These are phyloP conservation scores for Cremastinae sp. DNA, from an alignment of 2,888 invertebrate genomes.

Conservation along the genomic window DNA sequence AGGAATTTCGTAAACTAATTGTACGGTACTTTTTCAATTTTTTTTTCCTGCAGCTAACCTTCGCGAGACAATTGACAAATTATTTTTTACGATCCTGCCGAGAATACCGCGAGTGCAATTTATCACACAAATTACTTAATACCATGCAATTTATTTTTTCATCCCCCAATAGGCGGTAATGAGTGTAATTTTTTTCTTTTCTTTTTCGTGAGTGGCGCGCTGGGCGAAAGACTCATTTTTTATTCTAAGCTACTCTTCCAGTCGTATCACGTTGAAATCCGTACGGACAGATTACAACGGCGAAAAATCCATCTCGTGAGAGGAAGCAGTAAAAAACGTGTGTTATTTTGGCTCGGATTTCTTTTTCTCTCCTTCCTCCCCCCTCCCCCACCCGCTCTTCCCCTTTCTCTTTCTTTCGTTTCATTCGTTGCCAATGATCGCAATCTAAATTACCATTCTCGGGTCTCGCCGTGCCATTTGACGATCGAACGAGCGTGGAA, in stretches of 20 bases:
- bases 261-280: constrained; percentile 1
- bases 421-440: constrained; percentile 45
- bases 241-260: not conserved
- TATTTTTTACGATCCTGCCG: no score
- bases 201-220: not conserved
- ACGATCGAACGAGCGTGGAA: constrained; percentile 73
- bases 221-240: constrained; percentile 8
- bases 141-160: not conserved
- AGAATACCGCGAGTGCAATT: no score
- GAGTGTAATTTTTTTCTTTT: constrained; percentile 3
- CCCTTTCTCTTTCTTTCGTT: constrained; percentile 9
- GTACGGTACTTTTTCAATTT: not conserved
- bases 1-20: not conserved
- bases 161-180: not conserved
- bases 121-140: no score
- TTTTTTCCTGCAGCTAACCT: no score
- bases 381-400: no score
- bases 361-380: no score
- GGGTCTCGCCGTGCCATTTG: constrained; percentile 61
- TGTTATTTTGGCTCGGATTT: constrained; percentile 52
- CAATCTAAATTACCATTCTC: constrained; percentile 56
- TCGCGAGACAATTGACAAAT: no score
- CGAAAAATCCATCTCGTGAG: constrained; percentile 70
- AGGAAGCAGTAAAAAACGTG: constrained; percentile 73
- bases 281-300: constrained; percentile 1